Conservation (phyloP, 1,140 invertebrate species). For the Anoplolepis gracilipes region DNA sequence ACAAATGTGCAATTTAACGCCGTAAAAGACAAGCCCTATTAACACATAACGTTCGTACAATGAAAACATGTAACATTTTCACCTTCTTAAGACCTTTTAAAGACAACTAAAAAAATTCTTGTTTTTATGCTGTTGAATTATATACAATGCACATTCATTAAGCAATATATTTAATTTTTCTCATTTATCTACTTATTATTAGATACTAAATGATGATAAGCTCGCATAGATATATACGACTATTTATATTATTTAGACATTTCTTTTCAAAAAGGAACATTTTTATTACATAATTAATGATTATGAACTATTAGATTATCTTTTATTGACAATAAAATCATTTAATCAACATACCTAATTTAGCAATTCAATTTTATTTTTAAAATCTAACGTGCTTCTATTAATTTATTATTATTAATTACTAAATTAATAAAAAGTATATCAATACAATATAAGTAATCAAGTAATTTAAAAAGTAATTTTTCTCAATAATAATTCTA, state of each 20-base stretch:
- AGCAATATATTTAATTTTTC: too few species aligned
- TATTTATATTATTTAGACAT: too few species aligned
- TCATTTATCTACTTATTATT: too few species aligned
- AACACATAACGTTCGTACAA: slow-evolving; percentile 16
- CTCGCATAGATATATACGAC: too few species aligned
- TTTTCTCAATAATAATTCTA: background rate
- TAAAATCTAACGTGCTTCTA: background rate
- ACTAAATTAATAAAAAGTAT: background rate
- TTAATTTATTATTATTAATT: background rate
- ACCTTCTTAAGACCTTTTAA: background rate
- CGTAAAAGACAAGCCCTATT: slow-evolving; percentile 43
- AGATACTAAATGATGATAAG: too few species aligned
- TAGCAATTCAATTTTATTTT: background rate
- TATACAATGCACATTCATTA: too few species aligned
- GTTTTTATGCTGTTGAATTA: too few species aligned
- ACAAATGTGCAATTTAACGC: slow-evolving; percentile 52
- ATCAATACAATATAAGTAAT: background rate
- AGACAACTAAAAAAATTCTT: background rate
- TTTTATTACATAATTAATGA: too few species aligned
- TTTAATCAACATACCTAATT: background rate
- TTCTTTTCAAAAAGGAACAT: too few species aligned
- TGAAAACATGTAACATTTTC: background rate
- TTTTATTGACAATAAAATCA: background rate
- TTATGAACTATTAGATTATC: background rate
- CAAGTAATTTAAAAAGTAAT: slow-evolving; percentile 4